Base-by-base conservation (phyloP, 2,797 vertebrate genomes). In the Gymnothorax reevesii region DNA sequence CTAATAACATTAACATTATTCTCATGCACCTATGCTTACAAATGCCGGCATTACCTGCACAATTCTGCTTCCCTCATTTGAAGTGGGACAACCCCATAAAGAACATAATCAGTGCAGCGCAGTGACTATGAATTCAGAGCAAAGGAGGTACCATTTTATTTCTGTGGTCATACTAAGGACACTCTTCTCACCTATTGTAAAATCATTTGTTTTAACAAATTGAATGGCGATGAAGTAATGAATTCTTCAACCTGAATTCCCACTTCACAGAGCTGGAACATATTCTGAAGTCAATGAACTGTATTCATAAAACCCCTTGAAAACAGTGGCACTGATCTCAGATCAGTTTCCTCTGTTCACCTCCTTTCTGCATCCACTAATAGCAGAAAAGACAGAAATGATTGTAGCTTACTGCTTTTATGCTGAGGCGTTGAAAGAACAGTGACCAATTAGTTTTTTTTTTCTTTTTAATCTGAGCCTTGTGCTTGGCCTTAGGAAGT, bases 141-240 rank as follows among this genome's bases (percentile, higher is more conserved):
- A 57, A 42, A 85, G 52, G 6, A 52, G 12, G 9, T 13, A 57
- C 20, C 0, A 60, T 60, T 79, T 27, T 80, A 20, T 62, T 86
- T 87, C 57, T 71, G 20, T 59, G 22, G 52, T 79, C 9, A 83
- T 15, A 25, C 62, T 54, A 27, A 57, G 33, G 55, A 86, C 66
- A 60, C 52, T 49, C 17, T 13, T 22, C 57, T 54, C 57, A 85
- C 91, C 92, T 88, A 89, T 89, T 90, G 89, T 92, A 90, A 87
- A 91, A 93, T 88, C 91, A 94, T 92, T 92, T 91, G 91, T 92
- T 94, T 91, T 42, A 91, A 91, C 91, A 89, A 89, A 92, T 92
- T 92, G 92, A 93, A 94, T 93, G 93, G 94, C 93, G 93, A 87
- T 93, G 93, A 93, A 91, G 90, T 94, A 94, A 96, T 92, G 93